Base-by-base conservation (phyloP, 1,140 invertebrate species). In the Adoxophyes honmai region DNA sequence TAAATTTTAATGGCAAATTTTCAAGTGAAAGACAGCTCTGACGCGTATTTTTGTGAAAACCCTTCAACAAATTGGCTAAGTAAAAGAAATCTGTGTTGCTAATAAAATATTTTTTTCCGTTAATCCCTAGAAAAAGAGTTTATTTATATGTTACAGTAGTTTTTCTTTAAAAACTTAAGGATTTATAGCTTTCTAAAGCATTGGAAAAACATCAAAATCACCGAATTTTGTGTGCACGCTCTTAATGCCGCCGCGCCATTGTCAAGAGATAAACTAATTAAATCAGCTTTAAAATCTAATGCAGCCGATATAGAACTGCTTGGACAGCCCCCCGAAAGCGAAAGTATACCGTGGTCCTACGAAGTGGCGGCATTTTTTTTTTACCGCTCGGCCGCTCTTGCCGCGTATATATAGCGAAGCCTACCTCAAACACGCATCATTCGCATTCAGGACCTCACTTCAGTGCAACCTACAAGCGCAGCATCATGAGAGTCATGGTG, bases 401-500 rank as follows among this genome's bases (percentile, higher is more conserved):
- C 71, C 62, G 74, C 71, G 84, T 88, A 86, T 86, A 84, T 89
- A 90, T 88, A 87, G 77, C 84, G 76, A 81, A 72, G 79, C 67
- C 64, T 57, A 70, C 62, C 52, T 70, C 60, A 59, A 78, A 60
- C 81, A 82, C 76, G 80, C 86, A 89, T 88, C 86, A 90, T 88
- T 89, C 88, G 79, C 86, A 86, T 87, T 89, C 86, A 86, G 84
- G 81, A 89, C 79, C 70, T 81, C 85, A 73, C 88, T 89, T 89
- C 89, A 90, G 89, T 90, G 88, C 88, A 89, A 82, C 81, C 83
- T 75, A 78, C 73, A 77, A 77, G 78, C 66, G 68, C 73, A 86
- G 86, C 88, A 89, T 89, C 88, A 90, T 90, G 89, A 90, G 81
- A 79, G 71, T 80, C 78, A 86, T 86, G 89, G 89, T 90, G 84